Percentiles rank a stretch among this genome's conserved stretches.
Evolutionary conservation across 1,140 invertebrate species (phyloP).

Genomic region (Pseudobourletiella spinata): DNA sequence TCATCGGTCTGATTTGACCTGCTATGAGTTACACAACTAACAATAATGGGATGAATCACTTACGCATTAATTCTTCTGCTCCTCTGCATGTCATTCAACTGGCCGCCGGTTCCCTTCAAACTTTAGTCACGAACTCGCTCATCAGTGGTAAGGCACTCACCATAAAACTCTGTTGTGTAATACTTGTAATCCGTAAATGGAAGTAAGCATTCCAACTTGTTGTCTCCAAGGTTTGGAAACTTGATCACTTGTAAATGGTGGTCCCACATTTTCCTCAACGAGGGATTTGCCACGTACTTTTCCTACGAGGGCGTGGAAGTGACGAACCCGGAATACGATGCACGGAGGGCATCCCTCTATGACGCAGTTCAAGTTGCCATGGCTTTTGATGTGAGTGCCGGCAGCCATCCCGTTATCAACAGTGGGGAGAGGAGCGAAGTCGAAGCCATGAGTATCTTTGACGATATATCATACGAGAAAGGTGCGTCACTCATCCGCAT

Average conservation of each 20-base stretch:
- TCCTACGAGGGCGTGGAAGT: slow-evolving; percentile 5
- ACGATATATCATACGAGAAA: slow-evolving; percentile 28
- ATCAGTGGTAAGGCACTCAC: slow-evolving; percentile 10
- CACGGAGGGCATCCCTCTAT: background rate
- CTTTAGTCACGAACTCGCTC: background rate
- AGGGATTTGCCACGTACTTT: slow-evolving; percentile 27
- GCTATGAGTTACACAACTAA: background rate
- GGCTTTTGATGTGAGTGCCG: slow-evolving; percentile 9
- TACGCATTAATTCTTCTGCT: background rate
- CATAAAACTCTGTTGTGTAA: background rate
- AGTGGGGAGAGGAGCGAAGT: background rate
- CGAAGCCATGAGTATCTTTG: slow-evolving; percentile 24
- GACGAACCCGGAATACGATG: slow-evolving; percentile 10
- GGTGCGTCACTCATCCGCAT: slow-evolving; percentile 43
- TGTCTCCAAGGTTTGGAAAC: slow-evolving; percentile 30
- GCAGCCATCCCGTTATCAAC: slow-evolving; percentile 17
- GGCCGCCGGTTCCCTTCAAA: too few species aligned
- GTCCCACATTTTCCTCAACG: slow-evolving; percentile 29
- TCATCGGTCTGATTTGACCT: background rate
- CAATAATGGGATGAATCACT: too few species aligned
- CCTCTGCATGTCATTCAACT: background rate
- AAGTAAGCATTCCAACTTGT: too few species aligned
- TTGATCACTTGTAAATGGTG: slow-evolving; percentile 21
- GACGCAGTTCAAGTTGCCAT: slow-evolving; percentile 22
- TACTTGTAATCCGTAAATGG: background rate